Base-by-base conservation (phyloP, 2,113 vertebrate species). In the Tragelaphus buxtoni region DNA sequence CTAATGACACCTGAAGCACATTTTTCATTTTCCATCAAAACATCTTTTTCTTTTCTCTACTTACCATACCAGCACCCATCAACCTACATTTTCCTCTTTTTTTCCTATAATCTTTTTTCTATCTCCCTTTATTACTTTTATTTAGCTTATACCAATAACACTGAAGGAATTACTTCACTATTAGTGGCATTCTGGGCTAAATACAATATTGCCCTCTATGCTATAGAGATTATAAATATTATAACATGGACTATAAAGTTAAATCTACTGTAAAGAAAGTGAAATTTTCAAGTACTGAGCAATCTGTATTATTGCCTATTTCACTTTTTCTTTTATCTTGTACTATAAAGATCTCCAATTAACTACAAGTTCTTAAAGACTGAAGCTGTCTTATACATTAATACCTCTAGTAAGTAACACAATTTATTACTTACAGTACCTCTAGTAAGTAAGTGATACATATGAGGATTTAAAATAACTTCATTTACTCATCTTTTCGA, bases 231-330 rank as follows among this genome's bases (percentile, higher is more conserved):
- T 80, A 88, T 35, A 87, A 63, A 72, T 90, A 74, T 60, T 81
- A 74, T 45, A 69, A 72, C 6, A 77, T 51, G 42, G 32, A 83
- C 26, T 60, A 88, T 9, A 72, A 94, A 92, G 35, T 69, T 90
- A 96, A 91, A 88, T 20, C 90, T 84, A 93, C 26, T 55, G 14
- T 87, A 90, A 77, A 74, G 80, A 83, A 92, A 88, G 53, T 53
- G 12, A 81, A 81, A 74, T 24, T 96, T 95, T 63, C 61, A 90
- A 91, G 77, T 81, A 65, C 24, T 55, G 4, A 13, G 22, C 20
- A 58, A 91, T 76, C 39, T 63, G 12, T 24, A 76, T 51, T 76
- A 86, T 18, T 47, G 30, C 30, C n/a, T 56, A 74, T 7, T 72
- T 97, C 32, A 69, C 39, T 72, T 72, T 94, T 83, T 72, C 56